phyloP scores from a whole-genome alignment of 2,888 invertebrate genomes.

The Clostera curtula region DNA sequence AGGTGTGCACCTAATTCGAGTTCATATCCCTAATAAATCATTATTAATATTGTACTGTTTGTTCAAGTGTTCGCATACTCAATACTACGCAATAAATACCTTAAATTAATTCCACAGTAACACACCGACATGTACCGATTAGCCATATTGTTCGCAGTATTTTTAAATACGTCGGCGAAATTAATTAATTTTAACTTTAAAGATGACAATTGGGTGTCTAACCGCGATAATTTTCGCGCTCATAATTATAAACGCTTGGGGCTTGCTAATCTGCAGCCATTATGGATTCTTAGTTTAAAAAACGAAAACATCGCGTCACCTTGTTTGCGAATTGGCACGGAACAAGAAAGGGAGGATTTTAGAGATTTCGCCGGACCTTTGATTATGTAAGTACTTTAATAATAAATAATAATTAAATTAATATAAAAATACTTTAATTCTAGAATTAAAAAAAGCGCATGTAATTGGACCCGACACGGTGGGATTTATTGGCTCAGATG shows the following conservation, averaged over 20 bases:
- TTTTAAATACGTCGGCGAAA: not conserved
- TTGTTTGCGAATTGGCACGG: not conserved
- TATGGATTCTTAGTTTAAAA: not conserved
- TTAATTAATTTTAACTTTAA: not conserved
- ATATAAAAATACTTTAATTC: no score
- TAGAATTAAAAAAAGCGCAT: no score
- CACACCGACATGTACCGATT: not conserved
- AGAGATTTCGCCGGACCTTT: not conserved
- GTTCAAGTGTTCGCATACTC: no score
- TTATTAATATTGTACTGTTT: no score
- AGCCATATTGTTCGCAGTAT: not conserved
- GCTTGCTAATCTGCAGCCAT: not conserved
- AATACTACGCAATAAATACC: no score
- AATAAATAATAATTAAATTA: no score
- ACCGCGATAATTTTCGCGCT: not conserved
- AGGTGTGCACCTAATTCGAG: no score
- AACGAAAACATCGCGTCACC: not conserved
- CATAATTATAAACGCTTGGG: not conserved
- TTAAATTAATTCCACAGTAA: not conserved
- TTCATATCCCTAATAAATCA: no score
- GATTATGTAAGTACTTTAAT: not conserved
- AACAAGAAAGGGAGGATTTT: not conserved
- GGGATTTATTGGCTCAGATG: no score
- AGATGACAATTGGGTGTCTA: not conserved
- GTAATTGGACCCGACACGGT: no score